Evolutionary conservation across 37 sponge, comb jelly and placozoan species (phyloP).

Genomic region (Halichondria panicea): DNA sequence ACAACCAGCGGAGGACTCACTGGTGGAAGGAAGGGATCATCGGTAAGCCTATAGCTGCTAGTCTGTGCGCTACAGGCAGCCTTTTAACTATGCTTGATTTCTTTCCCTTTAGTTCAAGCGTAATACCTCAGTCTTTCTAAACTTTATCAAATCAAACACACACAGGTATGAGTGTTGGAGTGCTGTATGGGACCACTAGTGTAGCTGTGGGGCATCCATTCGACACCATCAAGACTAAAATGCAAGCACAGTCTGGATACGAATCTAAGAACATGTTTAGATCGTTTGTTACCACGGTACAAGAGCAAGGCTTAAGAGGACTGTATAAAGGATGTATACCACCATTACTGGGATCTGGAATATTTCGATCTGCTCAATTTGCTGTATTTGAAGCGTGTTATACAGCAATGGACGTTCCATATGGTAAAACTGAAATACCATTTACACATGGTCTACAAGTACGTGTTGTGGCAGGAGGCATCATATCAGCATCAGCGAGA

Average conservation of each 20-base stretch:
- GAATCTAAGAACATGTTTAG: conserved; percentile 79
- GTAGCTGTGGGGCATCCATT: conserved; percentile 96
- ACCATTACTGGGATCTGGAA: conserved; percentile 93
- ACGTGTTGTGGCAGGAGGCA: conserved; percentile 78
- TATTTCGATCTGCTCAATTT: conserved; percentile 95
- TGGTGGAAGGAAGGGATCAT: conserved; percentile 96
- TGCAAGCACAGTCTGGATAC: conserved; percentile 97
- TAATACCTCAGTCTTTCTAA: not conserved
- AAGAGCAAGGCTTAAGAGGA: conserved; percentile 78
- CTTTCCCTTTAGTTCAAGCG: no score
- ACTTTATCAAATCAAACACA: not conserved
- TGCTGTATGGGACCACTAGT: conserved; percentile 97
- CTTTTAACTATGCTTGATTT: not conserved
- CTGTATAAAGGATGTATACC: conserved; percentile 92
- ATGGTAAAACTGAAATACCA: conserved; percentile 63
- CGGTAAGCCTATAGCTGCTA: conserved; percentile 20
- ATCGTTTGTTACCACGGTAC: conserved; percentile 77
- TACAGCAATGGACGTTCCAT: conserved; percentile 56
- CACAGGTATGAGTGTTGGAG: conserved; percentile 82
- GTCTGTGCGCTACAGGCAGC: not conserved
- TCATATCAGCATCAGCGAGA: conserved; percentile 79
- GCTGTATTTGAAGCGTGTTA: conserved; percentile 94
- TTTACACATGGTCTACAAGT: conserved; percentile 77
- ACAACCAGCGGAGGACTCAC: conserved; percentile 83
- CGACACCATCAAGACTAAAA: conserved; percentile 99